Evolutionary conservation across 2,888 invertebrate species (phyloP).

Genomic region (Eupithecia exiguata): DNA sequence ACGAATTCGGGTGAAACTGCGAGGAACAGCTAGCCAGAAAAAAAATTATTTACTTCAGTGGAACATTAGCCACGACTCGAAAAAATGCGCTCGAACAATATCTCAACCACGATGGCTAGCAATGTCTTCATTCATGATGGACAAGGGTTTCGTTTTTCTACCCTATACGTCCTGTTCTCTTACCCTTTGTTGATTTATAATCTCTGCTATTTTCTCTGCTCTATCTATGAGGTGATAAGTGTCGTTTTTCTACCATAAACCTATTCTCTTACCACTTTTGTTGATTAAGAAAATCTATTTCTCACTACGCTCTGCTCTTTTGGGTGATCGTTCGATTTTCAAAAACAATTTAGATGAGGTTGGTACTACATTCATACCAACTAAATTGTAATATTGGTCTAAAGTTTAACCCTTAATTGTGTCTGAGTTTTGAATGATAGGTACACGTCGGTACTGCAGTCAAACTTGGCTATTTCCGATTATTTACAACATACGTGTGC

Average conservation of each 20-base stretch:
- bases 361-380: not conserved
- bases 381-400: too few relatives aligned
- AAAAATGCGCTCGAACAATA: not conserved
- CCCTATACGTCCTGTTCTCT: too few relatives aligned
- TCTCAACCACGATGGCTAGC: not conserved
- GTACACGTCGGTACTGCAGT: slow-evolving; percentile 39
- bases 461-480: slow-evolving; percentile 59
- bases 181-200: too few relatives aligned
- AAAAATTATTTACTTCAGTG: too few relatives aligned
- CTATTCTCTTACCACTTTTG: too few relatives aligned
- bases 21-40: too few relatives aligned
- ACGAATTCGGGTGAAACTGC: too few relatives aligned
- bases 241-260: too few relatives aligned
- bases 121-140: not conserved
- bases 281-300: not conserved
- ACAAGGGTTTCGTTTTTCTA: not conserved
- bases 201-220: too few relatives aligned
- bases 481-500: slow-evolving; percentile 68
- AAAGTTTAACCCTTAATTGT: not conserved
- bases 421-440: not conserved
- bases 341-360: not conserved
- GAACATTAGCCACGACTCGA: not conserved
- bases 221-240: too few relatives aligned
- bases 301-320: too few relatives aligned
- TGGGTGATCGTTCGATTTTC: not conserved